Evolutionary conservation across 2,797 vertebrate genomes (phyloP).

Genomic region (Heterohyrax brucei): DNA sequence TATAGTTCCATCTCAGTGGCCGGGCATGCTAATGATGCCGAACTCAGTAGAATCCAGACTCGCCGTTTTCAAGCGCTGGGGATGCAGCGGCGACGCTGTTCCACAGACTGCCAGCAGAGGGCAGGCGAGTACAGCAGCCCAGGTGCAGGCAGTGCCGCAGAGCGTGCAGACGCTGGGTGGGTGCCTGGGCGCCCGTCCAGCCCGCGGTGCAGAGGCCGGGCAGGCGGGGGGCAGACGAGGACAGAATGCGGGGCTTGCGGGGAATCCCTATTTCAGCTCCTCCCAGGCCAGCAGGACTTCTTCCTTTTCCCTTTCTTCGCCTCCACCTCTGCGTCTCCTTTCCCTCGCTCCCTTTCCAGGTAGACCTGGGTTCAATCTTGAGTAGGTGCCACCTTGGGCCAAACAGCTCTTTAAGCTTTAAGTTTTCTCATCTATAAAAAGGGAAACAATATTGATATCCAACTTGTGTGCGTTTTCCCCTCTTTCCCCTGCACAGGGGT

Average conservation of each 20-base stretch:
- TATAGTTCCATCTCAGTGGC: not conserved
- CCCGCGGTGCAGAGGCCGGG: not conserved
- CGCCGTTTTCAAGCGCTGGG: too few species aligned
- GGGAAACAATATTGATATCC: not conserved
- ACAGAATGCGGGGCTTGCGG: too few species aligned
- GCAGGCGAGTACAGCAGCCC: conserved; percentile 51
- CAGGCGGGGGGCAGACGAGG: not conserved
- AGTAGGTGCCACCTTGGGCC: not conserved
- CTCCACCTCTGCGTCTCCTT: not conserved
- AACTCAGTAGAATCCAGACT: not conserved
- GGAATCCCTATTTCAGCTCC: not conserved
- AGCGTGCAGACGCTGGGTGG: accelerated
- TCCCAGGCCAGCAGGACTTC: not conserved
- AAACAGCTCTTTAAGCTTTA: not conserved
- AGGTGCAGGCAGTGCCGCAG: accelerated
- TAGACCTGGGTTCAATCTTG: not conserved
- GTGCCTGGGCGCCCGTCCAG: not conserved
- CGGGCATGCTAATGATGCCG: not conserved
- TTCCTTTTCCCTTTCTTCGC: not conserved
- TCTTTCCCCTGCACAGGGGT: not conserved
- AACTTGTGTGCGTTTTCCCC: not conserved
- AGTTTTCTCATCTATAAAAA: not conserved
- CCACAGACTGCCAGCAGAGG: conserved; percentile 68
- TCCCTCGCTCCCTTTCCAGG: not conserved
- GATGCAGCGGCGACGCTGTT: not conserved